Percentiles rank a stretch among this genome's conserved stretches.
Conservation (phyloP, 2,888 invertebrate species). For the Drosophila greeni region DNA sequence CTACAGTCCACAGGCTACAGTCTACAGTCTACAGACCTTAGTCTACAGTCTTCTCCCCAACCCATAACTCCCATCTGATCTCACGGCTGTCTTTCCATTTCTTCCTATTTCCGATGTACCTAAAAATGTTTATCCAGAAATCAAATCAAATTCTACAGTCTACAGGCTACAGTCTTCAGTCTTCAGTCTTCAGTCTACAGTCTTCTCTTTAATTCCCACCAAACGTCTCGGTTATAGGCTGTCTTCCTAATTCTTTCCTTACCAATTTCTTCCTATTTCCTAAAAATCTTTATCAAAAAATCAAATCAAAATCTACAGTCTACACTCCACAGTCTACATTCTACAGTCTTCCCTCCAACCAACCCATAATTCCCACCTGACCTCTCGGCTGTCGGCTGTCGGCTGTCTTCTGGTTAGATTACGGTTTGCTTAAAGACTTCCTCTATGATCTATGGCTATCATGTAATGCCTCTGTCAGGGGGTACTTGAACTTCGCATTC, state of each 20-base stretch:
- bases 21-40: no score
- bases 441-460: slow-evolving; percentile 36
- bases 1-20: no score
- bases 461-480: slow-evolving; percentile 45
- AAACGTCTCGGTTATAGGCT: background rate
- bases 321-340: background rate
- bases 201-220: background rate
- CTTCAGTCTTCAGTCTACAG: background rate
- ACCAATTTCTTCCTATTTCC: no score
- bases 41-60: no score
- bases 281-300: background rate
- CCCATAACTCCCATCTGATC: no score
- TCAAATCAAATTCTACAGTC: background rate
- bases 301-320: background rate
- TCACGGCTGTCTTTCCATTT: no score
- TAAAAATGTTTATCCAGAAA: background rate
- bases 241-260: background rate
- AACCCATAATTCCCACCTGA: slow-evolving; percentile 1
- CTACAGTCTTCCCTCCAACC: background rate
- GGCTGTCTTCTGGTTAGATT: slow-evolving; percentile 4
- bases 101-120: no score
- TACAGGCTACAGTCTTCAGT: background rate
- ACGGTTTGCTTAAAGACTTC: slow-evolving; percentile 30
- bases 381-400: background rate
- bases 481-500: slow-evolving; percentile 62